Evolutionary conservation across 2,888 invertebrate species (phyloP), one percentile per base, ranked within the genome.

Genomic region (Nephrotoma appendiculata): DNA sequence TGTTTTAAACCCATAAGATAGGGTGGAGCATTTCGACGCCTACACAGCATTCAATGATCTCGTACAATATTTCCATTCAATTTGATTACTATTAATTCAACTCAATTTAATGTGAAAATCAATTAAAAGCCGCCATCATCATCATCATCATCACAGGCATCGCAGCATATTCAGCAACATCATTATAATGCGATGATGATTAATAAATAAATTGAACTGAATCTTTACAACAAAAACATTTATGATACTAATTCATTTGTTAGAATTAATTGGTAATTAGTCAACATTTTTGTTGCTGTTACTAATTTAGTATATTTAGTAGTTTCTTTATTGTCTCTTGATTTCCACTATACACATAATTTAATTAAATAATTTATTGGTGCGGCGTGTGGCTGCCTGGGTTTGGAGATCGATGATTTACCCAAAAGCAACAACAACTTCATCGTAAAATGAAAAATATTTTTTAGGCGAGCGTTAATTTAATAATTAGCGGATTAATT

Each of bases 401-500:
- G 71, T 31, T 31, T 31, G 71, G 15, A 15, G 52, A 31, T 19
- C 31, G 31, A 31, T 31, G 31, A 31, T 31, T 31, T 31, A 71
- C 2, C 71, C 57, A 57, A 19, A 5, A 19, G 1, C 57, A 57
- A 19, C 57, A 19, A 57, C 57, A 19, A 57, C 57, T 19, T 57
- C 19, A 71, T 44, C 44, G 6, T 44, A n/a, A 15, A 52, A 71
- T 4, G 9, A 31, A 71, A 71, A 71, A 31, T 31, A 42, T 42
- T 12, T n/a, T 84, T 43, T 84, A 42, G 87, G 87, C 88, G 87
- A 88, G 87, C 86, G 88, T 86, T 88, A 88, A 88, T 88, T 88
- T 86, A 87, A 87, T 88, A 87, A 87, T 88, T 88, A 87, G 86
- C 86, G 87, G 87, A 86, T 88, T 88, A 88, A 88, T 88, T 87